Base-by-base conservation (phyloP, 2,797 vertebrate species). In the Falco concolor region DNA sequence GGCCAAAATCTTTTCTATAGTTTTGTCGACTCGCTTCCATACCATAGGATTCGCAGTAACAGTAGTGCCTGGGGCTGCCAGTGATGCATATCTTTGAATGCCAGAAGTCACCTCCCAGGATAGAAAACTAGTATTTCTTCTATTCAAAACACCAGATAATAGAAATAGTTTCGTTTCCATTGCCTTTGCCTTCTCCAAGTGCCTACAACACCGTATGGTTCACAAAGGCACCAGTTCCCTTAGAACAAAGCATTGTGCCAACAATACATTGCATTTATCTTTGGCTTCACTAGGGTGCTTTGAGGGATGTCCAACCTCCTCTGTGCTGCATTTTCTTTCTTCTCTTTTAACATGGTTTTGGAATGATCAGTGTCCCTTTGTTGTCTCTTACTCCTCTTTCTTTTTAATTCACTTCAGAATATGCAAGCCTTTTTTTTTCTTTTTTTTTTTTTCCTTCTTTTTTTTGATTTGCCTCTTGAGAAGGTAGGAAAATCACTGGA, bases 281-380 rank as follows among this genome's bases (percentile, higher is more conserved):
- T 88, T 65, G 60, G 36, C 22, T 85, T 91, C 83, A 80, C 30
- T 57, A 23, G 40, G 10, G 11, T 69, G 42, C 63, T 93, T 47
- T 1, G 0, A 22, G 45, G 22, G 15, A 64, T 49, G 72, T 67
- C 56, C 75, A 80, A 21, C n/a, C 47, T 54, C 18, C 38, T 61
- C 40, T 0, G 0, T 32, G 27, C 11, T 44, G 50, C 0, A 1
- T 8, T 50, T 53, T 8, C 40, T 81, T 87, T 92, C 21, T 81
- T 67, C 75, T 24, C 36, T 93, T 83, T 87, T 28, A 47, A 59
- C 3, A 5, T 13, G 22, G 24, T 57, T 80, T 79, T 73, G 28
- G 52, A 87, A 75, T 30, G 22, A 79, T 54, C 59, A 15, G 23
- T 54, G 53, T 78, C n/a, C n/a, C 60, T 68, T 24, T 40, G 15